Evolutionary conservation across 2,113 vertebrate genomes (phyloP).

Genomic region (Serranochromis macrocephalus): DNA sequence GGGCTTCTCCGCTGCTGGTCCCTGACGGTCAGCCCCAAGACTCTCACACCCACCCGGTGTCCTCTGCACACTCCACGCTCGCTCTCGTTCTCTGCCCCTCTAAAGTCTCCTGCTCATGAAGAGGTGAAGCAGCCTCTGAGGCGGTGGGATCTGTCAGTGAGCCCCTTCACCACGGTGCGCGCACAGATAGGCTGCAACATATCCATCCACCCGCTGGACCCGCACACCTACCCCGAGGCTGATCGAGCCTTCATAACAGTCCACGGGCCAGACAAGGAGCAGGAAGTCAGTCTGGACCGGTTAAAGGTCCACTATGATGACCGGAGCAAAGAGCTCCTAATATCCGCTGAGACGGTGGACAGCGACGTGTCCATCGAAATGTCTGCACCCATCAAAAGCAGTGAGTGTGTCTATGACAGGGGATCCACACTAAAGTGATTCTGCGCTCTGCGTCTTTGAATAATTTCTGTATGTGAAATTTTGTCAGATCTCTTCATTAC

Average conservation of each 20-base stretch:
- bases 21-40: not conserved
- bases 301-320: constrained; percentile 76
- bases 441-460: not conserved
- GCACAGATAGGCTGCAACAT: constrained; percentile 77
- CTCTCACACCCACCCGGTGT: not conserved
- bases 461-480: not conserved
- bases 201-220: constrained; percentile 75
- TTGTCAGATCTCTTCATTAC: constrained; percentile 83
- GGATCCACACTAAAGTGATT: not conserved
- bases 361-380: constrained; percentile 72
- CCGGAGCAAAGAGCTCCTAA: constrained; percentile 65
- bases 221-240: constrained; percentile 68
- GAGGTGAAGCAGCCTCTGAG: constrained; percentile 29
- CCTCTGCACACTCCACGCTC: not conserved
- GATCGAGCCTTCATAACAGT: constrained; percentile 74
- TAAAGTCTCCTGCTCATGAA: not conserved
- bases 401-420: constrained; percentile 63
- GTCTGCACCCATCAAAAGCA: constrained; percentile 77
- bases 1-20: constrained; percentile 8
- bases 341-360: constrained; percentile 61
- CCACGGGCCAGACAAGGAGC: constrained; percentile 32
- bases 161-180: constrained; percentile 74
- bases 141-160: constrained; percentile 75
- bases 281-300: constrained; percentile 24
- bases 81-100: constrained; percentile 14